Evolutionary conservation across 2,888 invertebrate species (phyloP).

Genomic region (Mythimna lalbum): DNA sequence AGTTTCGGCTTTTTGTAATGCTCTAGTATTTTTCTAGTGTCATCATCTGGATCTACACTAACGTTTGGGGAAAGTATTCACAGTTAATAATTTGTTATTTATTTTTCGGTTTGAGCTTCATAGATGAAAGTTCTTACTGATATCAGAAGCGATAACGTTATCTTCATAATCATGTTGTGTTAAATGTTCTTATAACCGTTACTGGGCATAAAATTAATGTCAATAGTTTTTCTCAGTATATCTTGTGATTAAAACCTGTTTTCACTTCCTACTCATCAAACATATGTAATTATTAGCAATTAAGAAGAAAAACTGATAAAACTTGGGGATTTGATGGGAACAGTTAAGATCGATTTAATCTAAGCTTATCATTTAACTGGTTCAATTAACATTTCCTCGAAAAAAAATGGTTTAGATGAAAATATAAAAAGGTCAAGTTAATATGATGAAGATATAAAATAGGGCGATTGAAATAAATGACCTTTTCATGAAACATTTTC

Average conservation of each 20-base stretch:
- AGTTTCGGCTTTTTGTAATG: background rate
- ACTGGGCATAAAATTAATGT: conserved; percentile 23
- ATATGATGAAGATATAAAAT: no score
- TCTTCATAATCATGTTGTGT: background rate
- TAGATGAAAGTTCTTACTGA: background rate
- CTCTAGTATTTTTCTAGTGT: background rate
- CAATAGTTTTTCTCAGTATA: conserved; percentile 33
- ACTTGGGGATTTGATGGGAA: conserved; percentile 29
- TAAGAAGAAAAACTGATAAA: conserved; percentile 41
- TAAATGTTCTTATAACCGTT: background rate
- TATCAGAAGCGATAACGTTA: background rate
- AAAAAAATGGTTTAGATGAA: conserved; percentile 16
- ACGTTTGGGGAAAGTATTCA: background rate
- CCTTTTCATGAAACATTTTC: no score
- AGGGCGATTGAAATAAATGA: background rate
- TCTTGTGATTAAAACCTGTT: conserved; percentile 34
- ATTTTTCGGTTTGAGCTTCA: background rate
- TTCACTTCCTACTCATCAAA: conserved; percentile 39
- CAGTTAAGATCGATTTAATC: conserved; percentile 12
- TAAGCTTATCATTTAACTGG: conserved; percentile 23
- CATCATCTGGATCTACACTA: background rate
- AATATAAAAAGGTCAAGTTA: no score
- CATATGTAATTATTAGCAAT: conserved; percentile 20
- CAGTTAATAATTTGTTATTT: background rate
- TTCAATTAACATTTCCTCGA: conserved; percentile 24